Percentiles rank a stretch among this genome's conserved stretches.
These are phyloP conservation scores for Spinus olivaceus DNA, from an alignment of 2,797 vertebrate species.

Conservation along the genomic window DNA sequence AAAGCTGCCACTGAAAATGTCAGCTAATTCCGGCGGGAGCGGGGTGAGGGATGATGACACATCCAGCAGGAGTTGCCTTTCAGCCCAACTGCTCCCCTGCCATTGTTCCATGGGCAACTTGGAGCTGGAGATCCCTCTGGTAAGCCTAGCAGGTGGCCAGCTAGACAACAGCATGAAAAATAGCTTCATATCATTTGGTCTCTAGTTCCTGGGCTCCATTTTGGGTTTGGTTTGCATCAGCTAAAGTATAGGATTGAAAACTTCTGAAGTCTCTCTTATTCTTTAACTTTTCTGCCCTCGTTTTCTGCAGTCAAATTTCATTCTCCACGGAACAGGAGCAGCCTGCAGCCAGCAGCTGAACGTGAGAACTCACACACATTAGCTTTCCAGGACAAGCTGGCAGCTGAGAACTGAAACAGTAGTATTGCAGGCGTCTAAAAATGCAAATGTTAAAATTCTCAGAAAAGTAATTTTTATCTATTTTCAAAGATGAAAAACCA, in stretches of 20 bases:
- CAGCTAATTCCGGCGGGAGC: not conserved
- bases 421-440: not conserved
- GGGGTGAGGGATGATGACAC: not conserved
- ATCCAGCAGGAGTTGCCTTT: not conserved
- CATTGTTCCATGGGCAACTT: fast-evolving
- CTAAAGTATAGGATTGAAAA: not conserved
- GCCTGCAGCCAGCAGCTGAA: not conserved
- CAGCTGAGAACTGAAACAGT: not conserved
- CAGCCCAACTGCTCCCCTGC: not conserved
- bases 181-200: not conserved
- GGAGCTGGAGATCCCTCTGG: not conserved
- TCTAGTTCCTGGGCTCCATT: not conserved
- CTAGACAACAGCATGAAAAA: not conserved
- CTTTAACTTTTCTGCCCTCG: not conserved
- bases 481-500: not conserved
- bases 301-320: not conserved
- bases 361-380: not conserved
- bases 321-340: not conserved
- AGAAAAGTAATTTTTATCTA: not conserved
- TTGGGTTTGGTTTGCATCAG: not conserved
- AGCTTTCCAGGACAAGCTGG: not conserved
- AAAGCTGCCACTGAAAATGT: constrained; percentile 18
- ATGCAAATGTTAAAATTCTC: not conserved
- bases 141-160: not conserved
- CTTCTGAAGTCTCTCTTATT: not conserved